Conservation (phyloP, 2,888 invertebrate species). For the Caenorhabditis angaria region DNA sequence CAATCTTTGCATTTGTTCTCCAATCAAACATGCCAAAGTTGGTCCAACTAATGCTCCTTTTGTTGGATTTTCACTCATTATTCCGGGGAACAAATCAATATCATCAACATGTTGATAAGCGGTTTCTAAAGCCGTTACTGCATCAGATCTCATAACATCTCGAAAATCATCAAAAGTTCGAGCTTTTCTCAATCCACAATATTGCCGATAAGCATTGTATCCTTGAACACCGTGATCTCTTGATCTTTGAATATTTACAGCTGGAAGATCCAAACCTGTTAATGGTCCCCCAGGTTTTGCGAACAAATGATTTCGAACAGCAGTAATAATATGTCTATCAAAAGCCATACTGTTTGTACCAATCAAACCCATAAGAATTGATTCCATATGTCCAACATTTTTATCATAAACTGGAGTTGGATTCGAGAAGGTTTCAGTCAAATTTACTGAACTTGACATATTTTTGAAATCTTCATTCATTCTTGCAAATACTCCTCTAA, state of each 20-base stretch:
- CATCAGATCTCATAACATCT: conserved; percentile 79
- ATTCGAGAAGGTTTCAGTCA: conserved; percentile 65
- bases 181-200: conserved; percentile 85
- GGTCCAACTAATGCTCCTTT: conserved; percentile 83
- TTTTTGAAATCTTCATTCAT: conserved; percentile 63
- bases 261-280: conserved; percentile 82
- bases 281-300: conserved; percentile 76
- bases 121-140: conserved; percentile 71
- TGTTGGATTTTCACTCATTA: conserved; percentile 83
- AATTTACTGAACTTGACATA: conserved; percentile 43
- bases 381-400: conserved; percentile 69
- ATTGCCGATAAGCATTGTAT: conserved; percentile 80
- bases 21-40: conserved; percentile 91
- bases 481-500: conserved; percentile 82
- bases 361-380: conserved; percentile 71
- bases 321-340: conserved; percentile 67
- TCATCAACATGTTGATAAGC: conserved; percentile 83
- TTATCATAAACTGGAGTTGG: conserved; percentile 65
- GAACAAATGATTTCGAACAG: conserved; percentile 82
- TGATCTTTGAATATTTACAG: conserved; percentile 87
- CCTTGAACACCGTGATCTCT: conserved; percentile 86
- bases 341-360: conserved; percentile 69
- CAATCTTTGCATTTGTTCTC: conserved; percentile 79
- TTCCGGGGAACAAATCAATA: conserved; percentile 92
- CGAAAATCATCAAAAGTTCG: conserved; percentile 85